Evolutionary conservation across 2,888 invertebrate genomes (phyloP).

Genomic region (Anaspis maculata): DNA sequence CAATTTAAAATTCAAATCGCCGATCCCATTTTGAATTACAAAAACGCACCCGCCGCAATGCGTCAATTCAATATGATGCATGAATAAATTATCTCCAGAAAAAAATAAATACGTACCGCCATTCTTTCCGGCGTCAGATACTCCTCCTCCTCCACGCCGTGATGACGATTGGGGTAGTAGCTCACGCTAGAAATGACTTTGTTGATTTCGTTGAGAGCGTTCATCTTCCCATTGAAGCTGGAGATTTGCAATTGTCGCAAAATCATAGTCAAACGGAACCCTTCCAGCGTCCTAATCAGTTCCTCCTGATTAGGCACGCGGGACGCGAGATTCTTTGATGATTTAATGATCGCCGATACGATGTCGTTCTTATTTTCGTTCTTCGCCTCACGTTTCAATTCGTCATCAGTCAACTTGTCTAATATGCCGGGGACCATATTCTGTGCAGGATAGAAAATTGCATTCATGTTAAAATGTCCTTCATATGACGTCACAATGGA

Average conservation of each 20-base stretch:
- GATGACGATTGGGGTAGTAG: conserved; percentile 74
- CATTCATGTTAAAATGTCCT: no score
- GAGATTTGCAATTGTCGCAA: conserved; percentile 84
- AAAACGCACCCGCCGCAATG: no score
- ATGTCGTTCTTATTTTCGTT: conserved; percentile 94
- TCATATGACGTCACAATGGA: no score
- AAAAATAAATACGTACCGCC: conserved; percentile 82
- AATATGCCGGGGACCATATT: conserved; percentile 84
- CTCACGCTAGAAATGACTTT: conserved; percentile 89
- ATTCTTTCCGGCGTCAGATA: conserved; percentile 91
- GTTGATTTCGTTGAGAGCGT: conserved; percentile 95
- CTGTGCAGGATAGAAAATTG: no score
- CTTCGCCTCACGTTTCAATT: conserved; percentile 90
- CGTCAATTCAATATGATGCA: no score
- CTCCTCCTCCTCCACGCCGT: conserved; percentile 69
- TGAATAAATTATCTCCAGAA: no score
- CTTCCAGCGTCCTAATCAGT: conserved; percentile 69
- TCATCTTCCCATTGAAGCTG: conserved; percentile 98
- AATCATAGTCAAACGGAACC: conserved; percentile 94
- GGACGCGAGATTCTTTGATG: conserved; percentile 80
- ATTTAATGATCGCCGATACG: conserved; percentile 88
- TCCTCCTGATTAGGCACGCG: conserved; percentile 81
- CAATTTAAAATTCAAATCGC: no score
- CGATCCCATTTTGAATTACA: no score
- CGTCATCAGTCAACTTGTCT: conserved; percentile 90